Evolutionary conservation across 2,113 vertebrate species (phyloP).

Genomic region (Mus spicilegus): DNA sequence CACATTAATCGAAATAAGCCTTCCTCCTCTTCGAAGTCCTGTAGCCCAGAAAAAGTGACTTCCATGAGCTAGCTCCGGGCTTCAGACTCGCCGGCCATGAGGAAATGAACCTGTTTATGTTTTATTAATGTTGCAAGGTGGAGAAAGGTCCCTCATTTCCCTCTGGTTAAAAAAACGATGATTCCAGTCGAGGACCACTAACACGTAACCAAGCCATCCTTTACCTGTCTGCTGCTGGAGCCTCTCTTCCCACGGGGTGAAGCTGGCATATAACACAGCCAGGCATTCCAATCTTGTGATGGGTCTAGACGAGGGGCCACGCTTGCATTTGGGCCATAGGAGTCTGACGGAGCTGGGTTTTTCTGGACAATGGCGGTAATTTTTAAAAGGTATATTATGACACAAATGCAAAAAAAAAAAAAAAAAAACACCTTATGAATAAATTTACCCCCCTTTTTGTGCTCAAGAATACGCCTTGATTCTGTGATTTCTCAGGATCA

Average conservation of each 20-base stretch:
- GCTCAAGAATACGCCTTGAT: not conserved
- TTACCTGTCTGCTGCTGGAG: rapidly evolving
- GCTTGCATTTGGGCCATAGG: not conserved
- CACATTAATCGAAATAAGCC: not conserved
- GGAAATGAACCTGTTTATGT: not conserved
- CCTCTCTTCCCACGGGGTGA: not conserved
- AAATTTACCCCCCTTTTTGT: not conserved
- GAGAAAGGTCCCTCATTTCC: not conserved
- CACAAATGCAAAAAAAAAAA: not conserved
- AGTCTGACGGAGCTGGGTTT: not conserved
- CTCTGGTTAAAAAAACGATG: rapidly evolving
- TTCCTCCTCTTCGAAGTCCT: not conserved
- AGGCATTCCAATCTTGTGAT: not conserved
- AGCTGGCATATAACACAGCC: not conserved
- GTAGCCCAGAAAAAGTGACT: not conserved
- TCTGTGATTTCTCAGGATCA: not conserved
- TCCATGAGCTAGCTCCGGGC: not conserved
- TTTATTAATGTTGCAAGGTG: rapidly evolving
- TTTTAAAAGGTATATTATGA: not conserved
- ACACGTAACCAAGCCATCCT: not conserved
- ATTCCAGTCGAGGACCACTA: not conserved
- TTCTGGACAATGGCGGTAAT: not conserved
- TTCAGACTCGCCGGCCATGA: rapidly evolving
- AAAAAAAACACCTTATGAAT: not conserved
- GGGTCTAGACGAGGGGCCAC: not conserved